Conservation (phyloP, 2,797 vertebrate species). For the Myotis pilosus region DNA sequence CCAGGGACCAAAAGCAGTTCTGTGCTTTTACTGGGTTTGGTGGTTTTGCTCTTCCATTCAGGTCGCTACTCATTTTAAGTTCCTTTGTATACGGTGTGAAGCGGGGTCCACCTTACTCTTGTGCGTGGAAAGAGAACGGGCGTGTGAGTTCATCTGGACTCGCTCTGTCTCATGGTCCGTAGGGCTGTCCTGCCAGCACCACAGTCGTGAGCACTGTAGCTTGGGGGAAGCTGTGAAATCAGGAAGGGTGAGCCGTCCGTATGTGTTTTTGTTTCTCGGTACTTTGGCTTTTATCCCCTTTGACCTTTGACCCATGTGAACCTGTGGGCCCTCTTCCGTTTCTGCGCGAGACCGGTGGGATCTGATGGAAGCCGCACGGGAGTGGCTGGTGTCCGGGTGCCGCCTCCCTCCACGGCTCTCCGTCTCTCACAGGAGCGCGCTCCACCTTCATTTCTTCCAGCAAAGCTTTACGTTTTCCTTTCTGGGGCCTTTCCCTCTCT, state of each 20-base stretch:
- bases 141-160: rapidly evolving
- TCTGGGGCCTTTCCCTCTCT: neutral
- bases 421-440: no score
- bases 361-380: no score
- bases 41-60: neutral
- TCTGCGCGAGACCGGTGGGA: neutral
- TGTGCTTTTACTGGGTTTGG: neutral
- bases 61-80: neutral
- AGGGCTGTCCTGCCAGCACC: neutral
- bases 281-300: no score
- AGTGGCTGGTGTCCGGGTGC: no score
- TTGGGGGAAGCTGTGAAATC: neutral
- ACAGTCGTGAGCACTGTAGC: neutral
- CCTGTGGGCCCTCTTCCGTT: neutral
- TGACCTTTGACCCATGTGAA: no score
- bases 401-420: no score
- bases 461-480: neutral
- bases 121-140: rapidly evolving
- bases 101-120: no score
- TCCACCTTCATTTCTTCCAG: neutral
- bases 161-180: rapidly evolving
- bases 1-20: no score
- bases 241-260: neutral
- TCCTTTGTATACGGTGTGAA: neutral
- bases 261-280: neutral